These are phyloP conservation scores for Dryobates pubescens DNA, from an alignment of 2,797 vertebrate genomes.

Conservation along the genomic window DNA sequence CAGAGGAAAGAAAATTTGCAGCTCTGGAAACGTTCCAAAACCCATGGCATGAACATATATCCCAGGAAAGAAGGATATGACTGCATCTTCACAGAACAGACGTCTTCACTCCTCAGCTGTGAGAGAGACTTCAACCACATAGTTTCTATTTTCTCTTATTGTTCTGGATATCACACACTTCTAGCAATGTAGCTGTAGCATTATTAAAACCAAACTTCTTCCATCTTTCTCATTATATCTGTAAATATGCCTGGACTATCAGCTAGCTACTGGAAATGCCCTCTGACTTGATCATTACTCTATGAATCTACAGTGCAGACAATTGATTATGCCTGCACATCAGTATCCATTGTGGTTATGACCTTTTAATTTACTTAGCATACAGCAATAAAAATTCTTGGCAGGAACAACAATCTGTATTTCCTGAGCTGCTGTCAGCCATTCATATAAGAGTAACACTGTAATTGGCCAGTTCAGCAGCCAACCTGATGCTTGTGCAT, in stretches of 20 bases:
- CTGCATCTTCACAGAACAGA: not conserved
- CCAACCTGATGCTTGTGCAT: not conserved
- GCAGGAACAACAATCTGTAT: not conserved
- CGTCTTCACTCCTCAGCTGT: not conserved
- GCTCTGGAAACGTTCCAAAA: not conserved
- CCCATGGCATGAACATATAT: not conserved
- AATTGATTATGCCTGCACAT: not conserved
- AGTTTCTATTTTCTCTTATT: not conserved
- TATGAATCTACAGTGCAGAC: not conserved
- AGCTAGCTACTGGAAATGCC: not conserved
- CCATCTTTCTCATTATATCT: not conserved
- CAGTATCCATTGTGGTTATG: not conserved
- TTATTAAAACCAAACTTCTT: not conserved
- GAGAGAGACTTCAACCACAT: not conserved
- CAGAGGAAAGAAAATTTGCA: not conserved
- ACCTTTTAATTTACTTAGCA: not conserved
- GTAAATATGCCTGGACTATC: not conserved
- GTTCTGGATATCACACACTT: not conserved
- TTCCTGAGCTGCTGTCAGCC: not conserved
- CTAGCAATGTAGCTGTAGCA: not conserved
- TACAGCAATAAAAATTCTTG: not conserved
- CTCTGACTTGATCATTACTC: not conserved
- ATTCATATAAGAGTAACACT: not conserved
- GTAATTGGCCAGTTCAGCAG: not conserved
- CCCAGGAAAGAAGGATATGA: not conserved